Conservation (phyloP, 2,888 invertebrate species). For the Acanthosepion lycidas region DNA sequence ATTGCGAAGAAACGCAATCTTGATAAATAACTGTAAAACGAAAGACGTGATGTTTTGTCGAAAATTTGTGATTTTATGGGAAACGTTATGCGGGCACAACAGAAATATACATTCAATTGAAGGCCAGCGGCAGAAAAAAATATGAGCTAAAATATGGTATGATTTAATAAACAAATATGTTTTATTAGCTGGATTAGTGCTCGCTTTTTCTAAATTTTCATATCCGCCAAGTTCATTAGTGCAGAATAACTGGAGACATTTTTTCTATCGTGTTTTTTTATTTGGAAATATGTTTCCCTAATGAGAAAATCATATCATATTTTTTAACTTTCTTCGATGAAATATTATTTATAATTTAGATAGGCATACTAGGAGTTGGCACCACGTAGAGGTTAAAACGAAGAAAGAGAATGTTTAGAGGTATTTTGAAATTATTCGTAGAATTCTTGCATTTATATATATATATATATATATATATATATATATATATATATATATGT, state of each 20-base stretch:
- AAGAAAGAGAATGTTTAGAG: neutral
- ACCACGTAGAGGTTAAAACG: neutral
- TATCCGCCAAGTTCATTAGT: conserved; percentile 10
- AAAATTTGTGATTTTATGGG: too few species aligned
- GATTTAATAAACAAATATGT: neutral
- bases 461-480: neutral
- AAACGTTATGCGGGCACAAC: neutral
- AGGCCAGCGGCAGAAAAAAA: neutral
- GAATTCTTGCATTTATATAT: too few species aligned
- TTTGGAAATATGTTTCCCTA: neutral
- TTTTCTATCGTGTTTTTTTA: neutral
- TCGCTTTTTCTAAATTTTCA: neutral
- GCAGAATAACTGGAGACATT: neutral
- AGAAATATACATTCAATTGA: neutral
- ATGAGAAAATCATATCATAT: neutral
- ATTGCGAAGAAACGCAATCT: too few species aligned
- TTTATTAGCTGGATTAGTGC: neutral
- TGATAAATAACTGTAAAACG: too few species aligned
- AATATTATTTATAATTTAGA: neutral
- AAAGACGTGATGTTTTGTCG: too few species aligned
- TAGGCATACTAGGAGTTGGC: neutral
- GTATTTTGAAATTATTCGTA: too few species aligned
- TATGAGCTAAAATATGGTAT: neutral
- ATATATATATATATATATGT: neutral
- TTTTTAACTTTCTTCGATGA: neutral